Base-by-base conservation (phyloP, 1,140 invertebrate genomes). In the Maconellicoccus hirsutus region DNA sequence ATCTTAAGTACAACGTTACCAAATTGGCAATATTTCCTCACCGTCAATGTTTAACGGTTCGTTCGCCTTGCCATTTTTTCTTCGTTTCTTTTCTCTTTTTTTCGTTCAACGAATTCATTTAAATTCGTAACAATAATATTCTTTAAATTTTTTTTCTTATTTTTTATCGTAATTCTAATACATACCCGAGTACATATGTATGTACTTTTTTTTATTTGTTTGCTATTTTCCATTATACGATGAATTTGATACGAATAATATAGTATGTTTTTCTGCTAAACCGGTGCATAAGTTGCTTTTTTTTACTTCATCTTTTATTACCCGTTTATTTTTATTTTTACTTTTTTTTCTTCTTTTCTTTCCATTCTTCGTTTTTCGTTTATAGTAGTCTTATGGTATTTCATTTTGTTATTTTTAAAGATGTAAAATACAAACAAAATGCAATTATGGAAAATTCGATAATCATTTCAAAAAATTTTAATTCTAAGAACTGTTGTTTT, bases 21-120 rank as follows among this genome's bases (percentile, higher is more conserved):
- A 66, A 66, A 66, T 66, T 66, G 61, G 61, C 61, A 66, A 66
- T 66, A 66, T 66, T 66, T 66, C 61, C 61, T 66, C 61, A 66
- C 61, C 61, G 61, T 66, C 61, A 66, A 66, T 66, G 21, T 66
- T 12, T 66, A 66, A 66, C 61, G 61, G 61, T 66, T 66, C 61
- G 25, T 66, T 66, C 25, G 61, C 61, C 61, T 66, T 66, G 42
- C 42, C 42, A 52, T 52, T 52, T 52, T 52, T 33, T 6, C n/a
- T n/a, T n/a, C n/a, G n/a, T n/a, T n/a, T n/a, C n/a, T n/a, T n/a
- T n/a, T n/a, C n/a, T n/a, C n/a, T 59, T n/a, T 22, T 22, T 3
- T 59, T 59, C n/a, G 16, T 59, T 26, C 16, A 25, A 66, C 61
- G 61, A 66, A 66, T 66, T 66, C 3, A 23, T 66, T 66, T 8